Evolutionary conservation across 2,797 vertebrate species (phyloP), one percentile per base, ranked within the genome.

Genomic region (Periophthalmus magnuspinnatus): DNA sequence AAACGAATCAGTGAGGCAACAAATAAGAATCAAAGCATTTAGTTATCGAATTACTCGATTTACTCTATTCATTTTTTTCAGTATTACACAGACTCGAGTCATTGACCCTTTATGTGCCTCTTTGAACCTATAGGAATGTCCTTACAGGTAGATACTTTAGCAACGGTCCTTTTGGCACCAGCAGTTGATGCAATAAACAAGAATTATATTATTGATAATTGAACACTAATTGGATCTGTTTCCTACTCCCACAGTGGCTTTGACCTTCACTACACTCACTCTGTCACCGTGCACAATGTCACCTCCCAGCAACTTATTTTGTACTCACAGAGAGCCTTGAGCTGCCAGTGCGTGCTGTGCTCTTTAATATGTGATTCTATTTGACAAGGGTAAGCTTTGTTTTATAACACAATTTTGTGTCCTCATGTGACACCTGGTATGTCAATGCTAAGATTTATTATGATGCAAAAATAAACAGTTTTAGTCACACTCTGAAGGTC

Each of bases 181-280:
- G 58, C 33, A 36, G 59, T 16, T 63, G 36, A 63, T 47, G 22
- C 61, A 47, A 45, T 63, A 16, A 64, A 65, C 14, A 68, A 22
- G 33, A 22, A 14, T 67, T 16, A 47, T 65, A 72, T 64, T 33
- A 24, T 64, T 74, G 73, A 38, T 68, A 57, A 70, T 69, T 62
- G 14, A 22, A 24, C 34, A 50, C 72, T 57, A 45, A 70, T 70
- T 32, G 48, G 32, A 72, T 45, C 4, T 6, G 41, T 38, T 71
- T 55, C 60, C 54, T 33, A 28, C n/a, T 34, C 38, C 7, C 54
- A 48, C 7, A 41, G 41, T 71, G 59, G 13, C 36, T 63, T 63
- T 63, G 61, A 63, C 61, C 33, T 61, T 61, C 36, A 63, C 36
- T 38, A 22, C 19, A 22, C 17, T 36, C 34, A 38, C 59, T 61